phyloP scores from a whole-genome alignment of 92 coral and sea anemone genomes.

The Porites rus region DNA sequence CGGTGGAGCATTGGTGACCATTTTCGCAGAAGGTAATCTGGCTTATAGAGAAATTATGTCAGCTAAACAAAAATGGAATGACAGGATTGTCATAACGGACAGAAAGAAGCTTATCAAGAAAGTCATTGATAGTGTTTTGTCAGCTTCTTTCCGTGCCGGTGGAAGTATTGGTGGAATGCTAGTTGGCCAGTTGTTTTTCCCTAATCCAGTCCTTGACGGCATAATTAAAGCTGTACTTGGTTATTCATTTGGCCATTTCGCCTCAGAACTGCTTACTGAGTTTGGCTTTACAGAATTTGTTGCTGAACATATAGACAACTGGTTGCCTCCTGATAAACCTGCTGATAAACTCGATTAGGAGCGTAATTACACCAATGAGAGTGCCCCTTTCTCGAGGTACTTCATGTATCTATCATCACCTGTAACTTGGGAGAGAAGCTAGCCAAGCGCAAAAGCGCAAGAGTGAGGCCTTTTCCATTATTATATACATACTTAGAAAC shows the following conservation, averaged over 20 bases:
- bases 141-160: neutral
- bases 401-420: no score
- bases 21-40: neutral
- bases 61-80: conserved; percentile 3
- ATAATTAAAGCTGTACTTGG: conserved; percentile 3
- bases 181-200: neutral
- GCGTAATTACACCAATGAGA: no score
- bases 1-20: neutral
- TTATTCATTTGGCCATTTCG: neutral
- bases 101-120: neutral
- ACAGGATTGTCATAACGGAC: neutral
- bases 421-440: no score
- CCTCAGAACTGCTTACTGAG: neutral
- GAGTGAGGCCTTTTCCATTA: no score
- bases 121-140: neutral
- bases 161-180: neutral
- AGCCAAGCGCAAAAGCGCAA: no score
- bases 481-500: no score
- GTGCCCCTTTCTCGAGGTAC: no score
- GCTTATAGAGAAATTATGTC: conserved; percentile 11
- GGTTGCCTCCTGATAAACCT: no score
- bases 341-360: no score
- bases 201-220: neutral
- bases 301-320: no score
- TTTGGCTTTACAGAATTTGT: neutral